Evolutionary conservation across 2,113 vertebrate genomes (phyloP), one percentile per base, ranked within the genome.

Genomic region (Pseudorasbora parva): DNA sequence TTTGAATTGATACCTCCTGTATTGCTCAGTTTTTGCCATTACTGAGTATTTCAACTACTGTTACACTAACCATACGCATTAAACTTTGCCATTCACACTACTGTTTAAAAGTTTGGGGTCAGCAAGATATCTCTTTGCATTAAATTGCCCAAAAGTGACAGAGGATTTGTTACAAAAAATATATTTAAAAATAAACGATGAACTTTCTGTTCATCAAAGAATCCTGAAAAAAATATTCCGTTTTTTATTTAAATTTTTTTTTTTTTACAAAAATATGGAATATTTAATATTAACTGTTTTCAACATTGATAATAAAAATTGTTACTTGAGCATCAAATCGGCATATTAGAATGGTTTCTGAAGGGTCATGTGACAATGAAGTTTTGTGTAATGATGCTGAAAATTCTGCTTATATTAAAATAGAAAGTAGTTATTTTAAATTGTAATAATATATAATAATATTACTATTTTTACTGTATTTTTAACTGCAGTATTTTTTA

Each of bases 371-470:
- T 68, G 64, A 68, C 8, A 21, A 8, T 19, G 17, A 66, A 71
- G 10, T 43, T 37, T 43, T 6, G 62, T 9, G 62, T 33, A 66
- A 33, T 66, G 62, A 19, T 9, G 9, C 37, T n/a, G 33, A 69
- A 41, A 69, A 69, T 41, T 69, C 66, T 41, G 66, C 19, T 69
- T 64, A 14, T 17, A 64, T 30, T 64, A 17, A 64, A 64, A 64
- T 19, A 64, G 27, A 64, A 4, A 17, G 8, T 8, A 30, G 15
- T 8, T 64, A 33, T 17, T 33, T 33, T 17, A 8, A 8, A 8
- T 30, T 27, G 8, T 8, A 8, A 33, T 15, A 27, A 27, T 62
- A 30, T 17, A 30, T 62, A 25, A 30, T 15, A 15, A 64, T 33
- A 64, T 30, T 33, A 17, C 57, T 60, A 27, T 33, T 30, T 51